Conservation (phyloP, 2,797 vertebrate species). For the Spinibarbus caldwelli region DNA sequence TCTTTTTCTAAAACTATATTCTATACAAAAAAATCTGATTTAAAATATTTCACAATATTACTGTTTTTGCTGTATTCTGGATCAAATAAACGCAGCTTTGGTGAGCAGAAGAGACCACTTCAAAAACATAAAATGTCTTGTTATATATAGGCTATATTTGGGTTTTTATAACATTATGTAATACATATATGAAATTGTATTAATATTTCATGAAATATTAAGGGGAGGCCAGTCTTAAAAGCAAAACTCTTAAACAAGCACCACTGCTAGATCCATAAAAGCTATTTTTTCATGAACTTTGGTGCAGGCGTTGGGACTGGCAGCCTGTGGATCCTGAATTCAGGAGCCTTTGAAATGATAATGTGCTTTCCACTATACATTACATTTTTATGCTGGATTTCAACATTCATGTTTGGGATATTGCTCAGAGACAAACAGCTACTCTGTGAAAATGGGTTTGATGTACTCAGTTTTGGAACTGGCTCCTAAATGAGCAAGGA, state of each 20-base stretch:
- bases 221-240: background rate
- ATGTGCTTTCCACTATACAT: conserved; percentile 56
- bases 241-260: conserved; percentile 5
- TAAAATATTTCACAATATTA: no score
- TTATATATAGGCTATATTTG: no score
- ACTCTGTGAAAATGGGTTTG: conserved; percentile 56
- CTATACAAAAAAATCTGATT: no score
- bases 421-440: conserved; percentile 61
- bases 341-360: conserved; percentile 63
- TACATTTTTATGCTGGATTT: conserved; percentile 56
- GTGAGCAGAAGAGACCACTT: no score
- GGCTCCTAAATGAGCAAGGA: conserved; percentile 50
- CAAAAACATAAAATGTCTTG: no score
- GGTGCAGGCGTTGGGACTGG: conserved; percentile 17
- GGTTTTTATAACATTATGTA: background rate
- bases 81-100: no score
- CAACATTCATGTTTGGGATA: conserved; percentile 51
- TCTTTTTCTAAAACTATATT: no score
- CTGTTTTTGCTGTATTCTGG: no score
- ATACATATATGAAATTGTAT: background rate
- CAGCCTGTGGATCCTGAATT: conserved; percentile 52
- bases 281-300: background rate
- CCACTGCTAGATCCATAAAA: background rate
- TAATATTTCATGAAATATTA: background rate
- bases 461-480: conserved; percentile 49